Percentiles rank a stretch among this genome's conserved stretches.
phyloP scores from a whole-genome alignment of 1,140 invertebrate species.

The Chionoecetes opilio region DNA sequence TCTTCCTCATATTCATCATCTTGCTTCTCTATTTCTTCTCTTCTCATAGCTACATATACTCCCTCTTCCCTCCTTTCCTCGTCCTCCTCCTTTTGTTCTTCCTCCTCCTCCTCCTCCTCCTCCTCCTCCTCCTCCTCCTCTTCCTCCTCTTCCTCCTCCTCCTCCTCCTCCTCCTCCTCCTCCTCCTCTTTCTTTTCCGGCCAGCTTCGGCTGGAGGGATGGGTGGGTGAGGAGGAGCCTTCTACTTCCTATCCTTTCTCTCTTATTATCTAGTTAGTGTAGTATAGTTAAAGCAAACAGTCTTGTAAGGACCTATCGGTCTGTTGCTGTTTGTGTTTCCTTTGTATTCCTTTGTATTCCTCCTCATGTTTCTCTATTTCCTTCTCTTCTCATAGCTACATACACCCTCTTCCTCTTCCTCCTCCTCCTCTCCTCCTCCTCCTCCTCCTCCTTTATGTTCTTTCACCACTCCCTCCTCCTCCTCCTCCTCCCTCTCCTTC shows the following conservation, averaged over 20 bases:
- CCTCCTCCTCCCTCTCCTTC: conserved; percentile 19
- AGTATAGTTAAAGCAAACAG: too few species aligned
- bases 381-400: not conserved
- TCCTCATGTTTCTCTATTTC: not conserved
- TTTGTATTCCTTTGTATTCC: too few species aligned
- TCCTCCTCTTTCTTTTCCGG: not conserved
- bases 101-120: not conserved
- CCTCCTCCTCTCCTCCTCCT: not conserved
- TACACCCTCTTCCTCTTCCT: too few species aligned
- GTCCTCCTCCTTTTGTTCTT: not conserved
- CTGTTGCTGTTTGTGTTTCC: too few species aligned
- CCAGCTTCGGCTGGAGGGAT: too few species aligned
- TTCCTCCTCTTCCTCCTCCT: too few species aligned
- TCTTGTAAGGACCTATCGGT: too few species aligned
- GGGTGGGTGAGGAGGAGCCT: too few species aligned
- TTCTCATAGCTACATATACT: not conserved
- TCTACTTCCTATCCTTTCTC: too few species aligned
- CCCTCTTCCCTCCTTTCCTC: not conserved
- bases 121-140: not conserved
- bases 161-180: not conserved
- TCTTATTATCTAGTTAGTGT: too few species aligned
- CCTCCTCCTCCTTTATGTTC: not conserved
- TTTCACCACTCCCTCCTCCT: not conserved
- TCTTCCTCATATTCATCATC: not conserved
- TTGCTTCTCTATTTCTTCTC: not conserved